These are phyloP conservation scores for Lutraria rhynchaena DNA, from an alignment of 1,140 invertebrate species.

Conservation along the genomic window DNA sequence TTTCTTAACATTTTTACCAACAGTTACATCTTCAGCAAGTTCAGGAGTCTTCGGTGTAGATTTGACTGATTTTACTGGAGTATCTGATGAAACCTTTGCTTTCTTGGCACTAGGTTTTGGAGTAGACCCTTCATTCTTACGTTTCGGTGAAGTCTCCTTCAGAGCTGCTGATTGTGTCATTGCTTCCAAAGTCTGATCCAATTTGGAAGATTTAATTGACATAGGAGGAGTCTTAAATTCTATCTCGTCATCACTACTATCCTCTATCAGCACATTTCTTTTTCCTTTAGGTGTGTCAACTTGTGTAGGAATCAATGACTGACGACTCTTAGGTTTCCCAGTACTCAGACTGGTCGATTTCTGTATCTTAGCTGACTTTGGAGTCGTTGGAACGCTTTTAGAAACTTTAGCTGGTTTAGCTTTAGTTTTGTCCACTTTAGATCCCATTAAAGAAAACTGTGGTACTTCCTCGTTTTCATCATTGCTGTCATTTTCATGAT, in stretches of 20 bases:
- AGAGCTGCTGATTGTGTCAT: not conserved
- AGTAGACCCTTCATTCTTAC: not conserved
- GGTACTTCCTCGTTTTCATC: not conserved
- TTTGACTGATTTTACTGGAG: no score
- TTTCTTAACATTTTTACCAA: not conserved
- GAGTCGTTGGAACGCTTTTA: not conserved
- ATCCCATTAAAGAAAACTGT: not conserved
- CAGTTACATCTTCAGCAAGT: not conserved
- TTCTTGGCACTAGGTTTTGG: not conserved
- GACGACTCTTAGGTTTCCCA: not conserved
- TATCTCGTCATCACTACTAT: slow-evolving; percentile 61
- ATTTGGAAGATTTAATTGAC: slow-evolving; percentile 60
- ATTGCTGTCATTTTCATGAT: not conserved
- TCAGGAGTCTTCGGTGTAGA: not conserved
- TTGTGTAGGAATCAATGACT: slow-evolving; percentile 32
- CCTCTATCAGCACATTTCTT: slow-evolving; percentile 54
- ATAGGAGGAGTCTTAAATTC: slow-evolving; percentile 58
- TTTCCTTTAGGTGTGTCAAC: slow-evolving; percentile 52
- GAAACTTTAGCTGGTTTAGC: not conserved
- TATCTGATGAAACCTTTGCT: not conserved
- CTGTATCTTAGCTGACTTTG: not conserved
- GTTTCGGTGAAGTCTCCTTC: slow-evolving; percentile 2
- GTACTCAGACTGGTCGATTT: not conserved
- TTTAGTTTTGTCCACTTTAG: slow-evolving; percentile 5
- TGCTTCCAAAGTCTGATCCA: slow-evolving; percentile 4